Conservation (phyloP, 1,140 invertebrate species). For the Heliothis subflexa region DNA sequence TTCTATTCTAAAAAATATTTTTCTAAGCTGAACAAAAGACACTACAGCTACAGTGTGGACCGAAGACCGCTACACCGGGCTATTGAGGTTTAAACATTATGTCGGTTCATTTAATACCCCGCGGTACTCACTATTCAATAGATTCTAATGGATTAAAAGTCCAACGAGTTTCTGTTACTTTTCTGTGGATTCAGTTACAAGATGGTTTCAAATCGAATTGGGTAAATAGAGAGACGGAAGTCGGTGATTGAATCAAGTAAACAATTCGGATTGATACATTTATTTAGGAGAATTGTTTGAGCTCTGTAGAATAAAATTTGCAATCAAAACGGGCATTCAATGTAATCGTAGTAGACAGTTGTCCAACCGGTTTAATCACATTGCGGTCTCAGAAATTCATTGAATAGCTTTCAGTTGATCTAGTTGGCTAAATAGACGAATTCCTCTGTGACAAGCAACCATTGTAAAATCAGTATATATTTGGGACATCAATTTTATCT, state of each 20-base stretch:
- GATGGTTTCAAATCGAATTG: background rate
- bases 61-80: background rate
- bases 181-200: slow-evolving; percentile 14
- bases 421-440: no score
- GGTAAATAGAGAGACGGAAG: background rate
- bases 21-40: no score
- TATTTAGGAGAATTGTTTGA: background rate
- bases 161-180: background rate
- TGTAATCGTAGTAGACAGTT: background rate
- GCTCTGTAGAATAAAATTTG: background rate
- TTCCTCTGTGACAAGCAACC: no score
- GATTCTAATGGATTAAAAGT: slow-evolving; percentile 32
- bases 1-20: no score
- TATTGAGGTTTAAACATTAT: background rate
- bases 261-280: background rate
- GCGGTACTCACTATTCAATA: slow-evolving; percentile 6
- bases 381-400: background rate
- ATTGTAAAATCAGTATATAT: no score
- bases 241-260: slow-evolving; percentile 19
- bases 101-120: background rate
- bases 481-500: no score
- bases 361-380: background rate
- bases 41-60: background rate
- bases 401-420: background rate
- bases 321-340: background rate